Conservation (phyloP, 2,113 vertebrate species). For the Microtus oregoni region DNA sequence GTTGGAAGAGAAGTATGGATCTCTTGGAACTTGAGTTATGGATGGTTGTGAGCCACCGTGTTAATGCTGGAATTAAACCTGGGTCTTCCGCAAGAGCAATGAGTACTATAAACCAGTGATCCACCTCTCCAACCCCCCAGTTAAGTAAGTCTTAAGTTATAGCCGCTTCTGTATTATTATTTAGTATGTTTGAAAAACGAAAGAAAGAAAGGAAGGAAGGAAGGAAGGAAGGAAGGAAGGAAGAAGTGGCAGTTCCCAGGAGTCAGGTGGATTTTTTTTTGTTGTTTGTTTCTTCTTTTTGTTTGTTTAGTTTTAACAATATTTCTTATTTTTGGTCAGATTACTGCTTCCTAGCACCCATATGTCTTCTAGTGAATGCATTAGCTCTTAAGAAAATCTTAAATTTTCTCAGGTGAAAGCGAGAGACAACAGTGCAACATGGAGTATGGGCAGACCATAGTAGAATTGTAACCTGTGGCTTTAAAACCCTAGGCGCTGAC, state of each 20-base stretch:
- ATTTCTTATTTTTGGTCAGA: constrained; percentile 7
- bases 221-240: too few species aligned
- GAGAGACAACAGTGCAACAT: not conserved
- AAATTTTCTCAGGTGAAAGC: not conserved
- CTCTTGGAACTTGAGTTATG: not conserved
- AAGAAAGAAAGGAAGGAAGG: too few species aligned
- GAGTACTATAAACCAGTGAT: not conserved
- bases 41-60: not conserved
- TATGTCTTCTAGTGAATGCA: constrained; percentile 6
- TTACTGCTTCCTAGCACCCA: not conserved
- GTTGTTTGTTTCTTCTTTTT: not conserved
- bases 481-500: not conserved
- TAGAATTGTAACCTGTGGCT: not conserved
- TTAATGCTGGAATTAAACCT: not conserved
- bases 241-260: not conserved
- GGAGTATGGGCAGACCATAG: not conserved
- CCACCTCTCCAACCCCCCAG: not conserved
- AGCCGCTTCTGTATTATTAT: not conserved
- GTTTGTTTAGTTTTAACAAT: not conserved
- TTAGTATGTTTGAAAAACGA: too few species aligned
- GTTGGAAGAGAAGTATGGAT: not conserved
- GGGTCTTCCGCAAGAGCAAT: not conserved
- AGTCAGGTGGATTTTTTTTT: not conserved
- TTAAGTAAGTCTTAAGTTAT: not conserved
- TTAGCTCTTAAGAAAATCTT: not conserved